Evolutionary conservation across 2,888 invertebrate genomes (phyloP).

Genomic region (Osmoderma eremita): DNA sequence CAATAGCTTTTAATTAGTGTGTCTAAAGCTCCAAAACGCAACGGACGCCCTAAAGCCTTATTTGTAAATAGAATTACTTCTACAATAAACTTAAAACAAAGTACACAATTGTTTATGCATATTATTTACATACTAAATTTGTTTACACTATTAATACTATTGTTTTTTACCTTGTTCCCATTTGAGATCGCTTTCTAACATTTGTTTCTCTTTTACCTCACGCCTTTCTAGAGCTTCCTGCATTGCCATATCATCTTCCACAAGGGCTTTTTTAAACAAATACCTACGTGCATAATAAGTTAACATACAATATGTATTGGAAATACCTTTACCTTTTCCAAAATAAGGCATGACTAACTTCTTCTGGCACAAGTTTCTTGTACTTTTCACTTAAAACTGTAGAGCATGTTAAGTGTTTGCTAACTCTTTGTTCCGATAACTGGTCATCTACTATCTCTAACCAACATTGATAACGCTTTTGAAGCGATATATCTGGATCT

Average conservation of each 20-base stretch:
- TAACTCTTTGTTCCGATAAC: slow-evolving; percentile 69
- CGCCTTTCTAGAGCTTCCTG: slow-evolving; percentile 69
- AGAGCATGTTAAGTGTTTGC: slow-evolving; percentile 70
- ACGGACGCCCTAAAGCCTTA: too few species aligned
- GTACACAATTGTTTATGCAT: neutral
- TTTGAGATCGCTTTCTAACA: slow-evolving; percentile 62
- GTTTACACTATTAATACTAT: neutral
- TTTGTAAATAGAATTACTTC: too few species aligned
- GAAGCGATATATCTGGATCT: slow-evolving; percentile 69
- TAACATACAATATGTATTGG: neutral
- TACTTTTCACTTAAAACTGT: slow-evolving; percentile 63
- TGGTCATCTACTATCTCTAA: slow-evolving; percentile 67
- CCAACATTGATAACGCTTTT: slow-evolving; percentile 70
- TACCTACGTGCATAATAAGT: slow-evolving; percentile 65
- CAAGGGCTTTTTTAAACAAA: slow-evolving; percentile 81
- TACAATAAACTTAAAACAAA: neutral
- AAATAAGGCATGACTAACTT: slow-evolving; percentile 78
- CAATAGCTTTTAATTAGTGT: neutral
- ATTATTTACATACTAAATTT: neutral
- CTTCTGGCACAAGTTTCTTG: slow-evolving; percentile 74
- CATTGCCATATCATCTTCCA: slow-evolving; percentile 78
- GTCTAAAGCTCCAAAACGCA: too few species aligned
- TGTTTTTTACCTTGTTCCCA: slow-evolving; percentile 66
- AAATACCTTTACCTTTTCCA: slow-evolving; percentile 74
- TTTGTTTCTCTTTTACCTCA: slow-evolving; percentile 63